These are phyloP conservation scores for Drosophila malerkotliana DNA, from an alignment of 1,140 invertebrate species.

Conservation along the genomic window DNA sequence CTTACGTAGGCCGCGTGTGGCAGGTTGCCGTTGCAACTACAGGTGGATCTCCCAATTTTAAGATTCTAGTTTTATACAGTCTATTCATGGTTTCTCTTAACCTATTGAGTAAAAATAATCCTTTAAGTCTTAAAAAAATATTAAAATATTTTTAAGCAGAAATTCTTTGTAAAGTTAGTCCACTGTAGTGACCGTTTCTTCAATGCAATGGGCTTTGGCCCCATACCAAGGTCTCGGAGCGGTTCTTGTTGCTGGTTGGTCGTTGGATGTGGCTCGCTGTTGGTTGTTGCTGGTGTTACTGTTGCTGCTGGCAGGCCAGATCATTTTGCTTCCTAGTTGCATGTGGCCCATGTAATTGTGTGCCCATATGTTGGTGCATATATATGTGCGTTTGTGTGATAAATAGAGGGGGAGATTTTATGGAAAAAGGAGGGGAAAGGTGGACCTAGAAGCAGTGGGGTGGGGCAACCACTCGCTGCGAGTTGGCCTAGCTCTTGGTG, in stretches of 20 bases:
- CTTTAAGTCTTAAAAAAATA: no score
- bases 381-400: conserved; percentile 31
- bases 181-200: conserved; percentile 38
- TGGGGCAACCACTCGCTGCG: conserved; percentile 49
- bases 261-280: conserved; percentile 22
- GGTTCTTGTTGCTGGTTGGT: conserved; percentile 44
- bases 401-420: conserved; percentile 36
- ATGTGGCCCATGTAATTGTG: conserved; percentile 64
- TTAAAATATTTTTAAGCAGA: background rate
- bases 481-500: conserved; percentile 54
- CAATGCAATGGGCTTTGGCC: conserved; percentile 50
- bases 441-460: background rate
- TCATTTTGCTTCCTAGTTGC: conserved; percentile 81
- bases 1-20: conserved; percentile 83
- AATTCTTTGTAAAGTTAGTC: background rate
- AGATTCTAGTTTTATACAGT: background rate
- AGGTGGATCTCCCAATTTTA: background rate
- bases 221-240: conserved; percentile 74
- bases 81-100: no score
- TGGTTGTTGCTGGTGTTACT: conserved; percentile 39
- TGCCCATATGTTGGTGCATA: conserved; percentile 33
- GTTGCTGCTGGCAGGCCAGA: conserved; percentile 72
- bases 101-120: no score
- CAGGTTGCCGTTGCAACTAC: conserved; percentile 72
- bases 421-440: background rate